Conservation (phyloP, 1,140 invertebrate genomes). For the Anadara kagoshimensis region DNA sequence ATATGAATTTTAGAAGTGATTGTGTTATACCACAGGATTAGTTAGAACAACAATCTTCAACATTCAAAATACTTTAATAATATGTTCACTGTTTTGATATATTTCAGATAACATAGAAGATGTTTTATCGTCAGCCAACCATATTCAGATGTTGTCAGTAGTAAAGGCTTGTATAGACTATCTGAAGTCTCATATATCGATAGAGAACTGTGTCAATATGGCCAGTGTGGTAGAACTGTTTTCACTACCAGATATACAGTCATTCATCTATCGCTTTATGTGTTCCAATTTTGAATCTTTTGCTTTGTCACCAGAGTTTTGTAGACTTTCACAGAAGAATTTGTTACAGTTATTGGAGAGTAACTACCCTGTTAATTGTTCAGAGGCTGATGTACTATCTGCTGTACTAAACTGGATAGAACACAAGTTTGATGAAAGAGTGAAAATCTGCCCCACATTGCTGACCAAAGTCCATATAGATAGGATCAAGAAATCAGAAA, state of each 20-base stretch:
- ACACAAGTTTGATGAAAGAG: constrained; percentile 68
- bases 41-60: too few species aligned
- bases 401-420: constrained; percentile 79
- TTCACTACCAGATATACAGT: constrained; percentile 77
- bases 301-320: constrained; percentile 78
- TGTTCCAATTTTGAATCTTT: constrained; percentile 80
- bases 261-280: constrained; percentile 81
- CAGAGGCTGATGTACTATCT: constrained; percentile 79
- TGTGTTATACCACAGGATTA: too few species aligned
- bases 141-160: constrained; percentile 82
- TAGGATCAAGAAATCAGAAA: constrained; percentile 35
- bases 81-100: neutral
- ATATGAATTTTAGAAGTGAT: too few species aligned
- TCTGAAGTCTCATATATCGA: constrained; percentile 80
- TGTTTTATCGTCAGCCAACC: constrained; percentile 81
- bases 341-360: constrained; percentile 79
- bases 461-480: constrained; percentile 40
- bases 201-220: constrained; percentile 84
- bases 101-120: constrained; percentile 81
- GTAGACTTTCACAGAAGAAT: constrained; percentile 78
- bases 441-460: constrained; percentile 59
- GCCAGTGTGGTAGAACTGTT: constrained; percentile 83
- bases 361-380: constrained; percentile 83
- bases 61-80: neutral
- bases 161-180: constrained; percentile 82